Evolutionary conservation across 2,888 invertebrate genomes (phyloP), one percentile per base, ranked within the genome.

Genomic region (Allolobophora icterica): DNA sequence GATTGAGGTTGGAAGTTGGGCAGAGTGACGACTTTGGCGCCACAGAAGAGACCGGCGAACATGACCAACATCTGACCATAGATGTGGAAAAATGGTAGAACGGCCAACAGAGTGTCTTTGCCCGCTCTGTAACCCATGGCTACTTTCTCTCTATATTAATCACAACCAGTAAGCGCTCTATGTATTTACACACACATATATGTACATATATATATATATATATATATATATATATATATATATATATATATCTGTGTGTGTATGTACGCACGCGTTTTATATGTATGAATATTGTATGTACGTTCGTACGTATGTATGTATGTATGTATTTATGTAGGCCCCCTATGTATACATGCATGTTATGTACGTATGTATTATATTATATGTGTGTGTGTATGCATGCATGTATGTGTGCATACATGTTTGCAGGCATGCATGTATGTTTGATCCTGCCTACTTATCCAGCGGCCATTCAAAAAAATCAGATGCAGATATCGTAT

Each of bases 41-140:
- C 97, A 42, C 96, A 95, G 0, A 96, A 94, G 38, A 97, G 93
- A 90, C 96, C 96, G 0, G 96, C 96, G 3, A 97, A 94, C 93
- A 97, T 95, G 1, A 96, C 95, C 0, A 97, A 95, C 0, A 96
- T 96, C 89, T 97, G 95, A 0, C 97, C 98, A 94, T 97, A 98
- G 91, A 97, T 97, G 95, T 98, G 98, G 95, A 97, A 98, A 95
- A 97, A 97, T 1, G 98, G 98, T 90, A 98, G 95, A n/a, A 98
- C 96, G 42, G 96, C 96, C 0, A 97, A 96, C 89, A 96, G 93
- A 1, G 94, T 94, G 42, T 95, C 94, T 1, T 94, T 90, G 30
- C 84, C 90, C 4, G 84, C 35, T 30, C 40, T 38, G 84, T 90
- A 90, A 38, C 84, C 87, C 84, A 84, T 38, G 30, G 84, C n/a